Evolutionary conservation across 35 echinoderm and acorn worm species (phyloP).

Genomic region (Stichopus chloronotus): DNA sequence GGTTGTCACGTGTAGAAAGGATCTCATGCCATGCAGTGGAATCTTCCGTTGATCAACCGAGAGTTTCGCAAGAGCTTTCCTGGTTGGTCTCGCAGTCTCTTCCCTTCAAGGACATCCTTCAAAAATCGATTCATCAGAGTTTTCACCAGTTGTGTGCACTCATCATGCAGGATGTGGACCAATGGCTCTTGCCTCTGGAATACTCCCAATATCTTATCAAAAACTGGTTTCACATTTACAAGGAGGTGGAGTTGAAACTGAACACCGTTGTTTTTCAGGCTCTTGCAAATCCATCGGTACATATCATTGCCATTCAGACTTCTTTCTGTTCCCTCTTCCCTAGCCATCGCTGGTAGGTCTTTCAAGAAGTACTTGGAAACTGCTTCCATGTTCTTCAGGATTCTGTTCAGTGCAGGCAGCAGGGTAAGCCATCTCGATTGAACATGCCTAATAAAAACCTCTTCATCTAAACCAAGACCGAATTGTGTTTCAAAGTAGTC

Average conservation of each 20-base stretch:
- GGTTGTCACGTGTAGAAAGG: slow-evolving; percentile 20
- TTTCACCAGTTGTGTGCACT: slow-evolving; percentile 1
- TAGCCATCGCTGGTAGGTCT: no score
- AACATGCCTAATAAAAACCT: neutral
- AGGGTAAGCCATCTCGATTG: neutral
- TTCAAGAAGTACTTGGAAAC: neutral
- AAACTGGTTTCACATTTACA: slow-evolving; percentile 9
- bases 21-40: slow-evolving; percentile 27
- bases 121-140: slow-evolving; percentile 19
- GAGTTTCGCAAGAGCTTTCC: slow-evolving; percentile 6
- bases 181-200: slow-evolving; percentile 16
- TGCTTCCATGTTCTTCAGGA: neutral
- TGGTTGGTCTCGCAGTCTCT: neutral
- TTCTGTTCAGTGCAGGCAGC: neutral
- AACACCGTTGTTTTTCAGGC: neutral
- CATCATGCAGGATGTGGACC: neutral
- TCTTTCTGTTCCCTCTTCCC: no score
- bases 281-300: no score
- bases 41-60: slow-evolving; percentile 6
- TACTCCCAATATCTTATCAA: slow-evolving; percentile 18
- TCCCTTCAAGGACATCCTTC: slow-evolving; percentile 23
- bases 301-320: neutral
- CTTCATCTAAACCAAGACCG: neutral
- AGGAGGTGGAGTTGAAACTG: neutral
- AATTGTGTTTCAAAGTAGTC: no score